These are phyloP conservation scores for Gobionotothen gibberifrons DNA, from an alignment of 2,797 vertebrate species.

Conservation along the genomic window DNA sequence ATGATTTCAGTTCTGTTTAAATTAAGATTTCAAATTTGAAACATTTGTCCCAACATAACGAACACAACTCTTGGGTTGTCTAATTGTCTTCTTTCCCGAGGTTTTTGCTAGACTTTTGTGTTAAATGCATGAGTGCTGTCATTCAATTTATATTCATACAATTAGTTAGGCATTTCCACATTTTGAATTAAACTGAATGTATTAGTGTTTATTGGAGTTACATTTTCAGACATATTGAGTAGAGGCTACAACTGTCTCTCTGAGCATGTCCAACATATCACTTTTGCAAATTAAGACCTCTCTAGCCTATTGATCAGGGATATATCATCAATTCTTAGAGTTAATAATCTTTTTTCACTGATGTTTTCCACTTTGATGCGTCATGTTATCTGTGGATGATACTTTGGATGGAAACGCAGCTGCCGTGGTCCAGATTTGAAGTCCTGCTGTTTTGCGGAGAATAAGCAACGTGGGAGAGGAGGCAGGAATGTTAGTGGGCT, in stretches of 20 bases:
- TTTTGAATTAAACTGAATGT: neutral
- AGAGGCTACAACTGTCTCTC: neutral
- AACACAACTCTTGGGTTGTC: neutral
- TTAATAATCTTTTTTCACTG: slow-evolving; percentile 5
- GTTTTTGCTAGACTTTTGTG: neutral
- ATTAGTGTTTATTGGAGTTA: neutral
- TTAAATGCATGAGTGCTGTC: neutral
- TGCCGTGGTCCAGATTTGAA: slow-evolving; percentile 56
- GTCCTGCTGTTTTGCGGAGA: slow-evolving; percentile 49
- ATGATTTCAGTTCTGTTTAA: neutral
- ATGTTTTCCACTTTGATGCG: neutral
- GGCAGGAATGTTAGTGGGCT: slow-evolving; percentile 73
- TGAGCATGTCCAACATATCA: too few species aligned
- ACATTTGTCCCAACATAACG: neutral
- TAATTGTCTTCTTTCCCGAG: neutral
- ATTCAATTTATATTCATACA: neutral
- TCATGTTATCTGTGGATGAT: slow-evolving; percentile 39
- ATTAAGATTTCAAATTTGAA: neutral
- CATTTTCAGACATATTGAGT: neutral
- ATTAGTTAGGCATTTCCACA: neutral
- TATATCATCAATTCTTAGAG: neutral
- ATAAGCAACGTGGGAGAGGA: slow-evolving; percentile 56
- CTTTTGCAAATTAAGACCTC: neutral
- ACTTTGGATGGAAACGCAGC: slow-evolving; percentile 53
- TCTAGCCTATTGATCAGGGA: neutral